Percentiles rank a stretch among this genome's conserved stretches.
Evolutionary conservation across 2,888 invertebrate genomes (phyloP).

Genomic region (Thecophora atra): DNA sequence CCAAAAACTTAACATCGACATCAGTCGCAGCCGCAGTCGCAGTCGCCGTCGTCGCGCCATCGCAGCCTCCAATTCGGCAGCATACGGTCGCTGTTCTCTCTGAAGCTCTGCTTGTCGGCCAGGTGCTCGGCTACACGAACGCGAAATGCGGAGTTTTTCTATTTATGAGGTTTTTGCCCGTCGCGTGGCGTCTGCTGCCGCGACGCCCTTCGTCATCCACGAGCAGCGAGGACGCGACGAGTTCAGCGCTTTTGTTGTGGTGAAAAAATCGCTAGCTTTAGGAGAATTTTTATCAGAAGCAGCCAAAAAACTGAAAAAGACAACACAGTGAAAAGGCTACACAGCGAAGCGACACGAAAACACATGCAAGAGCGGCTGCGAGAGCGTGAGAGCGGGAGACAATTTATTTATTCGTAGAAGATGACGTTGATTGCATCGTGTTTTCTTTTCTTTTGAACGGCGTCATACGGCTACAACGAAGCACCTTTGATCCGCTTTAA

Average conservation of each 20-base stretch:
- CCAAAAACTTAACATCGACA: background rate
- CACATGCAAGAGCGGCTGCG: background rate
- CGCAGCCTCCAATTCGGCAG: background rate
- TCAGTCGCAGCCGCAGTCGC: background rate
- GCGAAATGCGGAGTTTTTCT: slow-evolving; percentile 40
- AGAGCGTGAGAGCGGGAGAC: background rate
- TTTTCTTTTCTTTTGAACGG: no score
- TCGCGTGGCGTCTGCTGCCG: slow-evolving; percentile 39
- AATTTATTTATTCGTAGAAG: background rate
- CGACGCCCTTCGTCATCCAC: slow-evolving; percentile 14
- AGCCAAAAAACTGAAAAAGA: slow-evolving; percentile 25
- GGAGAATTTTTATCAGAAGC: slow-evolving; percentile 30
- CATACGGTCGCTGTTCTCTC: background rate
- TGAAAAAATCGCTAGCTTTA: slow-evolving; percentile 37
- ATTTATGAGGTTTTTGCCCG: slow-evolving; percentile 48
- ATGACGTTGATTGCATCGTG: background rate
- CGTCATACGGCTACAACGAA: no score
- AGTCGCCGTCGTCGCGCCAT: background rate
- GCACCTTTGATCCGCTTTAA: no score
- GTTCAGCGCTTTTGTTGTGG: slow-evolving; percentile 13
- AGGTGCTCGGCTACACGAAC: slow-evolving; percentile 45
- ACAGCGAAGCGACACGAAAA: background rate
- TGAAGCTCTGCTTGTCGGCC: slow-evolving; percentile 24
- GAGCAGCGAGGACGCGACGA: background rate
- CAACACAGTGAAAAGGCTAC: background rate